Percentiles rank a stretch among this genome's conserved stretches.
phyloP scores from a whole-genome alignment of 2,888 invertebrate species.

The Cyaniris semiargus region DNA sequence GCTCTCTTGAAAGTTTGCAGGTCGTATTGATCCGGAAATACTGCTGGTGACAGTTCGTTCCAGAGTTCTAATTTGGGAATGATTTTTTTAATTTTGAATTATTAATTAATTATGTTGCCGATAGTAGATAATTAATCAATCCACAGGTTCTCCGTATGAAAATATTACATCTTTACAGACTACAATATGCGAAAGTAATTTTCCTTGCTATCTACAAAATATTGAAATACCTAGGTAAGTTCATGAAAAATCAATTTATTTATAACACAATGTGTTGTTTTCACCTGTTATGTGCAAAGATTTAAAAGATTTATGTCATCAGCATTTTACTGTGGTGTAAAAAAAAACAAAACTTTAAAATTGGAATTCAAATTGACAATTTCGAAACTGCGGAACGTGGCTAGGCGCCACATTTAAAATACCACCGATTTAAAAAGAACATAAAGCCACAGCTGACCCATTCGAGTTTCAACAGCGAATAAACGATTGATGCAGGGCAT shows the following conservation, averaged over 20 bases:
- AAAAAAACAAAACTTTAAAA: constrained; percentile 11
- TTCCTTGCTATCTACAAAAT: too few relatives aligned
- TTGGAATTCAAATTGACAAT: constrained; percentile 11
- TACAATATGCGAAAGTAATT: not conserved
- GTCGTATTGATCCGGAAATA: too few relatives aligned
- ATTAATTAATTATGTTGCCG: too few relatives aligned
- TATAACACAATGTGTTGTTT: not conserved
- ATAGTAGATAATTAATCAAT: too few relatives aligned
- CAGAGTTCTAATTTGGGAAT: too few relatives aligned
- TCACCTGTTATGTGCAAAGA: not conserved
- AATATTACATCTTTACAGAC: not conserved
- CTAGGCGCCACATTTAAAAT: constrained; percentile 22
- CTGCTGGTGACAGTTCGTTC: too few relatives aligned
- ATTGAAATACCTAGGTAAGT: too few relatives aligned
- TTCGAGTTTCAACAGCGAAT: constrained; percentile 29
- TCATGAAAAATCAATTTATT: not conserved
- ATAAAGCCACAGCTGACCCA: constrained; percentile 26
- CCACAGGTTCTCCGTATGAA: not conserved
- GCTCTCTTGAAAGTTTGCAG: too few relatives aligned
- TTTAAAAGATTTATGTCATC: not conserved
- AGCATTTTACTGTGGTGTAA: not conserved
- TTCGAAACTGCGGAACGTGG: constrained; percentile 10
- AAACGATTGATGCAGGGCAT: constrained; percentile 28
- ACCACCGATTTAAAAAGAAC: constrained; percentile 20
- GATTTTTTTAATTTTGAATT: too few relatives aligned